Evolutionary conservation across 1,140 invertebrate genomes (phyloP).

Genomic region (Schlechtendalia chinensis): DNA sequence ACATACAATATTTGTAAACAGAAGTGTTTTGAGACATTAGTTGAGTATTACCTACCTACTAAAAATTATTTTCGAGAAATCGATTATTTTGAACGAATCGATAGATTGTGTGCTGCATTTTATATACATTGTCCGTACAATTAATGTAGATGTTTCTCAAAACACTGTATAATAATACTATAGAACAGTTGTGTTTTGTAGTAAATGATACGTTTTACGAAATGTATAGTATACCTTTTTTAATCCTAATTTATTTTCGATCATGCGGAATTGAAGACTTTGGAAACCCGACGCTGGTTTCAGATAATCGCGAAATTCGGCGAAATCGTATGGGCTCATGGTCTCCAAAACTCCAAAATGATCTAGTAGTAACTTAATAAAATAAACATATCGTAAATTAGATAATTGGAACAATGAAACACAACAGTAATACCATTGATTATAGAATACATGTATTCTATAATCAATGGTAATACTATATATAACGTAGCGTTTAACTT

Average conservation of each 20-base stretch:
- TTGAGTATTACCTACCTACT: too few species aligned
- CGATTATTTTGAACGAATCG: too few species aligned
- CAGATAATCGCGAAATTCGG: conserved; percentile 90
- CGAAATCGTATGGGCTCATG: conserved; percentile 96
- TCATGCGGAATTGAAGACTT: conserved; percentile 89
- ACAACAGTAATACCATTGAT: neutral
- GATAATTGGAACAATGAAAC: neutral
- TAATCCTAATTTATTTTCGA: conserved; percentile 96
- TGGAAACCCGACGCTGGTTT: conserved; percentile 96
- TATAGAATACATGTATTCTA: neutral
- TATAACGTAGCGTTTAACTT: neutral
- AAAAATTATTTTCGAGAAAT: too few species aligned
- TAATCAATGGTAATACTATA: neutral
- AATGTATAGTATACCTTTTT: conserved; percentile 66
- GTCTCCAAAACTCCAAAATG: conserved; percentile 97
- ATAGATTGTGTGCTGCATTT: too few species aligned
- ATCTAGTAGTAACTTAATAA: conserved; percentile 82
- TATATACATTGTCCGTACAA: too few species aligned
- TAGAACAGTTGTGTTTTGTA: too few species aligned
- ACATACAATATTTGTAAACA: too few species aligned
- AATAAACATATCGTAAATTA: conserved; percentile 40
- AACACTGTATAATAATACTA: too few species aligned
- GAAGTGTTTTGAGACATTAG: too few species aligned
- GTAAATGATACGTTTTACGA: too few species aligned
- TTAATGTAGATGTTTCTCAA: too few species aligned